phyloP scores from a whole-genome alignment of 2,113 vertebrate genomes.

The Oryzias curvinotus region DNA sequence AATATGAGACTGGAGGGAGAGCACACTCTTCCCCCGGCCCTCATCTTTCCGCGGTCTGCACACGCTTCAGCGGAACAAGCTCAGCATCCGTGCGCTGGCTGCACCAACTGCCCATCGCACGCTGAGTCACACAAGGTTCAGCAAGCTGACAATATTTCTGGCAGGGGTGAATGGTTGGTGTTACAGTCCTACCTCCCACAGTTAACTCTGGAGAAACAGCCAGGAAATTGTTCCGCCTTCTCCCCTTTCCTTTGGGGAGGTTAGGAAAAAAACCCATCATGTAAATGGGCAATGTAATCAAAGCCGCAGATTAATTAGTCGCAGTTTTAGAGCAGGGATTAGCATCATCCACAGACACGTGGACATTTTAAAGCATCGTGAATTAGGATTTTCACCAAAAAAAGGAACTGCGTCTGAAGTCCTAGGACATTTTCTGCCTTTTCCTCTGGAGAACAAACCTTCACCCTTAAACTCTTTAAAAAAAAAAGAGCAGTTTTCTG shows the following conservation, averaged over 20 bases:
- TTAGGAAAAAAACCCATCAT: background rate
- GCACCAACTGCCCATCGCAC: conserved; percentile 16
- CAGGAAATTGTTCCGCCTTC: conserved; percentile 27
- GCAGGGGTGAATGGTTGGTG: conserved; percentile 19
- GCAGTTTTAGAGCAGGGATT: background rate
- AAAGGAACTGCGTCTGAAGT: background rate
- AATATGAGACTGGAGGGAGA: conserved; percentile 48
- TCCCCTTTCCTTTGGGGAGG: conserved; percentile 14
- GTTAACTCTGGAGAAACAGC: conserved; percentile 28
- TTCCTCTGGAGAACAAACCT: background rate
- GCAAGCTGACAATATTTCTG: conserved; percentile 22
- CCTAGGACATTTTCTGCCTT: background rate
- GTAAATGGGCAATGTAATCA: background rate
- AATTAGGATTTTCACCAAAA: background rate
- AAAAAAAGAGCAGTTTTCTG: background rate
- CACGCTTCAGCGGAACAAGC: conserved; percentile 24
- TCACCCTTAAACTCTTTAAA: background rate
- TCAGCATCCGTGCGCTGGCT: conserved; percentile 4
- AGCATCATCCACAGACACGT: background rate
- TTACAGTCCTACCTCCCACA: conserved; percentile 21
- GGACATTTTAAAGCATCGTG: background rate
- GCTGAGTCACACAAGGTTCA: conserved; percentile 43
- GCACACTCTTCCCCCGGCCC: conserved; percentile 19
- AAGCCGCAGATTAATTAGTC: background rate
- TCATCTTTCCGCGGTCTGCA: conserved; percentile 10